Evolutionary conservation across 2,113 vertebrate species (phyloP), one percentile per base, ranked within the genome.

Genomic region (Laticauda laticaudata): DNA sequence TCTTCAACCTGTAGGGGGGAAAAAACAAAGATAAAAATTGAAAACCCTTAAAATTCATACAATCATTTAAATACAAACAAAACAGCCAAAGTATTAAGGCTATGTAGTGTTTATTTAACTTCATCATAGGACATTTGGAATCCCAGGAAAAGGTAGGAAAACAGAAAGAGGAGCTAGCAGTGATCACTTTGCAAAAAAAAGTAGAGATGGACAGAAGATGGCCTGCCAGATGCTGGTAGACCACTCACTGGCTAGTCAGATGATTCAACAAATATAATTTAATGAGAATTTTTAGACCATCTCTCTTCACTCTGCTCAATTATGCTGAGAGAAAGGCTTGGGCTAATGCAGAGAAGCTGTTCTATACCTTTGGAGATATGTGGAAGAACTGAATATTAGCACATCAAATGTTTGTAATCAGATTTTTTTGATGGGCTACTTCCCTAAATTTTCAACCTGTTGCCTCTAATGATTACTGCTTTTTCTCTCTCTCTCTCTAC

Each of bases 1-100:
- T 99, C 98, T 96, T 99, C 98, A 90, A 98, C 90, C 99, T 99
- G 94, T n/a, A 34, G 14, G 64, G 64, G 23, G 86, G 4, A 95
- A 89, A 89, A 18, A 34, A 94, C 20, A 93, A 97, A 92, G 94
- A 48, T 26, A 9, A 53, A 61, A 87, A 87, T 86, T 29, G 4
- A 45, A 45, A 2, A 5, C 55, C 10, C 85, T 93, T 6, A 12
- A 39, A 92, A 90, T 56, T 88, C 1, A 87, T 26, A 75, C 53
- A 29, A 20, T 45, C 23, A 34, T 0, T 87, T 45, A 88, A 88
- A 86, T 54, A 61, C 59, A 69, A 2, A 6, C 21, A 91, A 93
- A 57, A 12, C 89, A 94, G 2, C 3, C 1, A 48, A 48, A 55
- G 93, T 29, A 24, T 6, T 0, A 3, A 39, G 90, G 4, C 23